Conservation (phyloP, 2,797 vertebrate species). For the Trichosurus vulpecula region DNA sequence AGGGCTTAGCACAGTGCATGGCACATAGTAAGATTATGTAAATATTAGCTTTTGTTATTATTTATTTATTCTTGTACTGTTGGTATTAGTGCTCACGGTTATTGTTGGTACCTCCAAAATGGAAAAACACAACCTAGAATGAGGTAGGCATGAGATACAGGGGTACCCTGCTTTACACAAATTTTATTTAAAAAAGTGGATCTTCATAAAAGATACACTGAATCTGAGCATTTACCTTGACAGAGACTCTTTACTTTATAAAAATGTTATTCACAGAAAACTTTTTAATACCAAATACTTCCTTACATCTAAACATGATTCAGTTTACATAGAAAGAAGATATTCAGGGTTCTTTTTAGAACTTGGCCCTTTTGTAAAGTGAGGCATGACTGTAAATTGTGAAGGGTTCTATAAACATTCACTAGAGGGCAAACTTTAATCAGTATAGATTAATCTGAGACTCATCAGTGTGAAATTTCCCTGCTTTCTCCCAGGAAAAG, state of each 20-base stretch:
- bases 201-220: not conserved
- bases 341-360: constrained; percentile 3
- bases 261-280: constrained; percentile 7
- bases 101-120: not conserved
- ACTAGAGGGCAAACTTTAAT: constrained; percentile 43
- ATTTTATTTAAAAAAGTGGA: not conserved
- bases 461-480: not conserved
- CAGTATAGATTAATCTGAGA: constrained; percentile 4
- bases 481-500: constrained; percentile 17
- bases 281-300: constrained; percentile 11
- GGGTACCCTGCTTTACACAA: constrained; percentile 24
- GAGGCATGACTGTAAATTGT: not conserved
- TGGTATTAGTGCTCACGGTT: not conserved
- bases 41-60: not conserved
- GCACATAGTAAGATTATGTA: not conserved
- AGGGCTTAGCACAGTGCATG: not conserved
- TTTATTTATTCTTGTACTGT: not conserved
- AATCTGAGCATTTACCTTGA: not conserved
- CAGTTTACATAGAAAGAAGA: not conserved
- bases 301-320: constrained; percentile 4
- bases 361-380: not conserved
- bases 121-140: not conserved
- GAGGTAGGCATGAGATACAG: not conserved
- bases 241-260: not conserved
- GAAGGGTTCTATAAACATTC: constrained; percentile 12